Base-by-base conservation (phyloP, 1,140 invertebrate species). In the Danaus plexippus region DNA sequence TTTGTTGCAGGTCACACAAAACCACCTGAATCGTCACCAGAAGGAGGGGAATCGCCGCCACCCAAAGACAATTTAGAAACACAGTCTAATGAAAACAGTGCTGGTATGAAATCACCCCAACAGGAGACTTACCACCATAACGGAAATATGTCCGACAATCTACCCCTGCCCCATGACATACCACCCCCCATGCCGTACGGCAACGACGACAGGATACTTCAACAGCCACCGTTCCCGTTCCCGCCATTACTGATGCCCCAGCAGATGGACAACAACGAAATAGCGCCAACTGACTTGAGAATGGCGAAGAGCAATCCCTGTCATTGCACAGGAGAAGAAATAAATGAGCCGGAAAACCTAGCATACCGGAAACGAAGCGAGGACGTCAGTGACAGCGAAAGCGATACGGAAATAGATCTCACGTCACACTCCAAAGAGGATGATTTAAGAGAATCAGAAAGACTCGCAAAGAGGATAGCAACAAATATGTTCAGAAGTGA, bases 401-500 rank as follows among this genome's bases (percentile, higher is more conserved):
- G 79, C 55, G 87, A 88, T 57, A 73, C 87, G 1, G 87, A 88
- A 72, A 88, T 88, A 41, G 85, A 88, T 77, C 71, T 88, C 0
- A 88, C 87, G 0, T 88, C 87, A 9, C 85, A 88, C 58, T 85
- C 83, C 1, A 87, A 87, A 66, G 87, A 88, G 40, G 87, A 88
- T 11, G 76, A 84, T 59, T 58, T 86, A 11, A 73, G 81, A n/a
- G 82, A 87, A 61, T 85, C 84, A 0, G 84, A 87, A 47, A 59
- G 81, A 52, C 59, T 85, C 22, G 84, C 84, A 12, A 87, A 78
- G 43, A 73, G 80, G 51, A 85, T 87, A 69, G 82, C 80, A 0
- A 84, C 80, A 0, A 84, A 78, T 53, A 85, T 87, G 42, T 85
- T 84, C 55, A 71, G 82, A 68, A 80, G 74, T 54, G 78, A 85